Evolutionary conservation across 2,888 invertebrate species (phyloP), one percentile per base, ranked within the genome.

Genomic region (Eupithecia subumbrata): DNA sequence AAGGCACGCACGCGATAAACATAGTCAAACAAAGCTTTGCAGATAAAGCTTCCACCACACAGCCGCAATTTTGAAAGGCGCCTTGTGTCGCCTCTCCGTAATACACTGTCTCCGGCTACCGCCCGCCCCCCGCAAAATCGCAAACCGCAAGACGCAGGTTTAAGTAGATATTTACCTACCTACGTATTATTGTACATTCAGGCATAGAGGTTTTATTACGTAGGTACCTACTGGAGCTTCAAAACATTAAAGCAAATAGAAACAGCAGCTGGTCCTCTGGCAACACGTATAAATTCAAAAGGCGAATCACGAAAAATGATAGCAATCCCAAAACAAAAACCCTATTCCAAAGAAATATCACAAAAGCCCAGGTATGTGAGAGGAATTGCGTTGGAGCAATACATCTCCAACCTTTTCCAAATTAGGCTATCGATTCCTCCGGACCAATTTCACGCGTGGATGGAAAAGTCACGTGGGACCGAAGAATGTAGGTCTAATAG

Each of bases 381-480:
- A 69, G 43, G 30, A 64, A 76, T 64, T 52, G 72, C 52, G 73
- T 73, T 69, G 68, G 71, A 74, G 67, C 76, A 73, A 78, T 78
- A 76, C 74, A 77, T 80, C 77, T 77, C 52, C 68, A 78, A 76
- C 78, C 80, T 78, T 81, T 77, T 69, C 30, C 66, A 77, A 82
- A 81, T 87, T 83, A 85, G 86, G 88, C 81, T 87, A 90, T 90
- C 86, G 87, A 87, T 89, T 87, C 84, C 83, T 82, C 18, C 79
- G 78, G 86, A 89, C 85, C 90, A 90, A 91, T 92, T 92, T 91
- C 81, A 85, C 85, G 86, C 84, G 79, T 81, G 83, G 84, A 79
- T 76, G 86, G 76, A 48, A 73, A 76, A 56, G 76, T 79, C 83
- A 79, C 82, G 77, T 71, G 82, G 77, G 82, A 82, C 80, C 78